A percentile compares a stretch with the other conserved stretches of the same genome.
Evolutionary conservation across 1,140 invertebrate genomes (phyloP).

Genomic region (Solenopsis fugax): DNA sequence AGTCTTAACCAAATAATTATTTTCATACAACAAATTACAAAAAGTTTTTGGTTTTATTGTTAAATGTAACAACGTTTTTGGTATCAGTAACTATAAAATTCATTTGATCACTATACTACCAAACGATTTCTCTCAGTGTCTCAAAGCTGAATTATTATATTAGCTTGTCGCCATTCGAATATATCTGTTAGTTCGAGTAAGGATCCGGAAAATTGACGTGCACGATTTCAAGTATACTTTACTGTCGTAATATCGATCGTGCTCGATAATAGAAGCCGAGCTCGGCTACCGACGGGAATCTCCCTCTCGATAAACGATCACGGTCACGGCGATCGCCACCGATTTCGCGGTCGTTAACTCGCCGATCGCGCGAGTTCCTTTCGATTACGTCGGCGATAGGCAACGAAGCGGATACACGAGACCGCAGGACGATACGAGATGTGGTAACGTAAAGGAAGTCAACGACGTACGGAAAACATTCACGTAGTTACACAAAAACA

Average conservation of each 20-base stretch:
- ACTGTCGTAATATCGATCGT: slow-evolving; percentile 26
- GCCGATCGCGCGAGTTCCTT: slow-evolving; percentile 46
- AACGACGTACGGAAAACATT: not conserved
- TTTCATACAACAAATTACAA: too few relatives aligned
- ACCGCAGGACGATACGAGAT: slow-evolving; percentile 44
- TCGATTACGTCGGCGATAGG: slow-evolving; percentile 47
- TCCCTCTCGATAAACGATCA: slow-evolving; percentile 43
- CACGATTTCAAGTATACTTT: slow-evolving; percentile 18
- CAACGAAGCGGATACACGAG: slow-evolving; percentile 53
- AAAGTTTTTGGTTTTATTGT: too few relatives aligned
- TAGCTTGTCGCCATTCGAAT: not conserved
- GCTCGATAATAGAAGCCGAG: slow-evolving; percentile 48
- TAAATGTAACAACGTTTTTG: too few relatives aligned
- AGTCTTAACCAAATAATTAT: too few relatives aligned
- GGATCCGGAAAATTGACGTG: slow-evolving; percentile 22
- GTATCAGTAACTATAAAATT: too few relatives aligned
- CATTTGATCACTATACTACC: too few relatives aligned
- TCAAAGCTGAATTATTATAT: not conserved
- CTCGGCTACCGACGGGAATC: slow-evolving; percentile 44
- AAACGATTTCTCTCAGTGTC: too few relatives aligned
- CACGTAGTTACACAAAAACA: slow-evolving; percentile 41
- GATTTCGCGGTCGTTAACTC: slow-evolving; percentile 68
- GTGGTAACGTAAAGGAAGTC: slow-evolving; percentile 7
- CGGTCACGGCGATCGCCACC: slow-evolving; percentile 39
- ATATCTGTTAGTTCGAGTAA: not conserved